Percentiles rank a stretch among this genome's conserved stretches.
Evolutionary conservation across 2,888 invertebrate genomes (phyloP).

Genomic region (Lithophane ornitopus): DNA sequence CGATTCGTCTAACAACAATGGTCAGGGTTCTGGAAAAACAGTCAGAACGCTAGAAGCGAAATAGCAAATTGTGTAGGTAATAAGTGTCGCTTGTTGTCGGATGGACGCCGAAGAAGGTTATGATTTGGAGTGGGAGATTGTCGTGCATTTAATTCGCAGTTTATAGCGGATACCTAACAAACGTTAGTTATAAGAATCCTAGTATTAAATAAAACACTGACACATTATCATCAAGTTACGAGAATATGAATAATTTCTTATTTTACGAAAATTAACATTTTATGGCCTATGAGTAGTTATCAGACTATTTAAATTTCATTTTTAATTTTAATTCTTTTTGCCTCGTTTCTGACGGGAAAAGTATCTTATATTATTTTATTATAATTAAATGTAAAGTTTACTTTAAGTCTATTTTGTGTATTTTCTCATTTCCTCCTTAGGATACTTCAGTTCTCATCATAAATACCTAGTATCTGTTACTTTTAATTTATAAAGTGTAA

Average conservation of each 20-base stretch:
- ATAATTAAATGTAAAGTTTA: constrained; percentile 32
- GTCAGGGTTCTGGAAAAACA: constrained; percentile 28
- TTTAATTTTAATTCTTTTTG: constrained; percentile 12
- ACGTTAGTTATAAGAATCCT: constrained; percentile 72
- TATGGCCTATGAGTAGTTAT: constrained; percentile 75
- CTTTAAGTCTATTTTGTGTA: constrained; percentile 20
- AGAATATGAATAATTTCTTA: constrained; percentile 65
- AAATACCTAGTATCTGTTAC: constrained; percentile 70
- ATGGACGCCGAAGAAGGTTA: constrained; percentile 73
- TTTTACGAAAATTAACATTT: constrained; percentile 51
- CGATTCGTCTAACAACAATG: constrained; percentile 53
- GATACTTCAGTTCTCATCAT: constrained; percentile 77
- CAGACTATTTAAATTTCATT: constrained; percentile 2
- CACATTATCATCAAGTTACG: constrained; percentile 50
- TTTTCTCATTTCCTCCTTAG: constrained; percentile 69
- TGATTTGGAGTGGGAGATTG: constrained; percentile 80
- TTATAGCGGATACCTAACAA: constrained; percentile 84
- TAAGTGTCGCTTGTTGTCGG: constrained; percentile 65
- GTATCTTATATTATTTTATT: constrained; percentile 1
- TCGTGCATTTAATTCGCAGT: constrained; percentile 87
- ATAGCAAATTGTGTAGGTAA: constrained; percentile 51
- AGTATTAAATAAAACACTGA: constrained; percentile 72
- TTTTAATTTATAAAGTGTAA: constrained; percentile 67
- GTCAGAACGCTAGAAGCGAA: constrained; percentile 25
- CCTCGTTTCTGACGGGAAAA: constrained; percentile 5